Evolutionary conservation across 2,888 invertebrate genomes (phyloP).

Genomic region (Siphlonurus alternatus): DNA sequence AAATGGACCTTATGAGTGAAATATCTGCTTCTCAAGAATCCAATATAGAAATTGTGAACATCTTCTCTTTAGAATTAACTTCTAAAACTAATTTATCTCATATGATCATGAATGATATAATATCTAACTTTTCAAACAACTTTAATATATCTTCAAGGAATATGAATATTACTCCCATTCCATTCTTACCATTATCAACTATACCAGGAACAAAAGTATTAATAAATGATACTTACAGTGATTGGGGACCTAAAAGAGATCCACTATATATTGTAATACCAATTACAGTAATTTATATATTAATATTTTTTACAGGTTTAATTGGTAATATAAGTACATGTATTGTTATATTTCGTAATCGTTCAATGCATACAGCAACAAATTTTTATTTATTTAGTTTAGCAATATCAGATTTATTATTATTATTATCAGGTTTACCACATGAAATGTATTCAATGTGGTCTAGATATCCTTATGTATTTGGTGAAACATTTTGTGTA

Average conservation of each 20-base stretch:
- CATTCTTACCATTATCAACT: neutral
- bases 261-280: conserved; percentile 46
- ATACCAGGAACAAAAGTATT: neutral
- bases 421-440: conserved; percentile 63
- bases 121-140: neutral
- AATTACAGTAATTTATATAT: conserved; percentile 53
- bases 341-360: conserved; percentile 63
- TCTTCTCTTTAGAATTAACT: neutral
- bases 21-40: neutral
- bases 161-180: neutral
- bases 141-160: neutral
- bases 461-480: conserved; percentile 53
- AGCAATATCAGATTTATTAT: conserved; percentile 64
- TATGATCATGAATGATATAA: neutral
- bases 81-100: neutral
- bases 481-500: conserved; percentile 64
- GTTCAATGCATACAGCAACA: conserved; percentile 66
- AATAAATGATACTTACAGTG: neutral
- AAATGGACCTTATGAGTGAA: too few relatives aligned
- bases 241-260: conserved; percentile 24
- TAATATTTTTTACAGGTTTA: conserved; percentile 64
- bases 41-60: neutral
- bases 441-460: conserved; percentile 66
- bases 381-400: conserved; percentile 72
- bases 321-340: conserved; percentile 73